These are phyloP conservation scores for Standfussiana lucernea DNA, from an alignment of 2,888 invertebrate species.

Conservation along the genomic window DNA sequence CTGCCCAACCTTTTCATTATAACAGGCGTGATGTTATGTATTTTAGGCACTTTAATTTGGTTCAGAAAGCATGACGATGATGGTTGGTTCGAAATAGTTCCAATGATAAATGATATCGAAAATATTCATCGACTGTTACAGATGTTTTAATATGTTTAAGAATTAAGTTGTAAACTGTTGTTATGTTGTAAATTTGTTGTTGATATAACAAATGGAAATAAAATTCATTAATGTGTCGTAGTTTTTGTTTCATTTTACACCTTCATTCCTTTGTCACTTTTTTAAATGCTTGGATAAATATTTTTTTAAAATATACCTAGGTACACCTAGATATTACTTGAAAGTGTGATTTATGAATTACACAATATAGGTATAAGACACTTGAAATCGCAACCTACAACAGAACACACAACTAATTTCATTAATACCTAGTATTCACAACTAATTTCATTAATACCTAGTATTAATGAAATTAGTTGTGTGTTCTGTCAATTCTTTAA, in stretches of 20 bases:
- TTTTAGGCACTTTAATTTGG: background rate
- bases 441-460: too few relatives aligned
- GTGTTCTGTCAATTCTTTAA: too few relatives aligned
- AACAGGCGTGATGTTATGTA: background rate
- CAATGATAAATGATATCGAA: background rate
- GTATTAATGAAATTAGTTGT: too few relatives aligned
- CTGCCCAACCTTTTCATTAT: background rate
- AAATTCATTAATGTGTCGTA: background rate
- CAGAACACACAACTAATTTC: too few relatives aligned
- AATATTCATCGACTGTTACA: background rate
- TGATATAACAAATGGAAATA: slow-evolving; percentile 19
- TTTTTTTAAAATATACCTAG: background rate
- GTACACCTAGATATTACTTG: background rate
- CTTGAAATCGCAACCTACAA: too few relatives aligned
- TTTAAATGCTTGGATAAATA: background rate
- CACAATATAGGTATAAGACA: background rate
- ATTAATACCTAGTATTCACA: too few relatives aligned
- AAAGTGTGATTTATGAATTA: background rate
- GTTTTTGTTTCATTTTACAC: slow-evolving; percentile 14
- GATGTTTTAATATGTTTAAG: background rate
- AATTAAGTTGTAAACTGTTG: slow-evolving; percentile 8
- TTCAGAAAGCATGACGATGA: background rate
- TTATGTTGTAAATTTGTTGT: background rate
- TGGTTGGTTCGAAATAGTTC: background rate
- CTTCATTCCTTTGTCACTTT: background rate